A percentile compares a stretch with the other conserved stretches of the same genome.
phyloP scores from a whole-genome alignment of 2,113 vertebrate species.

The Forbesichthys papilliferus region DNA sequence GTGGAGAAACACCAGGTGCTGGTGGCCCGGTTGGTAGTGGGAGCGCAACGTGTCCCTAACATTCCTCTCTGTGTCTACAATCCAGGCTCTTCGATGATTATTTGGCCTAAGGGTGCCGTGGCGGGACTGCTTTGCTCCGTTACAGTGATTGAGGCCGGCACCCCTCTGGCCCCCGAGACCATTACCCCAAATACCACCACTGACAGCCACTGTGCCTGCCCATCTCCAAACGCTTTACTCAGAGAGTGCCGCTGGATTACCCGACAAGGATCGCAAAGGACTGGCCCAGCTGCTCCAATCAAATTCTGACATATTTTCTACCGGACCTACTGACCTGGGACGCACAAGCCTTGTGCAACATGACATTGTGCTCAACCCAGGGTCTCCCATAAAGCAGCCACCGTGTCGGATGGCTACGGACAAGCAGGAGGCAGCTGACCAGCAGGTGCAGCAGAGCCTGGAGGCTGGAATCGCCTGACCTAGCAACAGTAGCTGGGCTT shows the following conservation, averaged over 20 bases:
- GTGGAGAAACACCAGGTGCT: no score
- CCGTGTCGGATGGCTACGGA: slow-evolving; percentile 18
- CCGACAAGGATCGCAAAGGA: background rate
- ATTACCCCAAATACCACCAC: no score
- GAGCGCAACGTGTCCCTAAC: no score
- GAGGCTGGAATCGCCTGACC: background rate
- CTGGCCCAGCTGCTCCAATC: background rate
- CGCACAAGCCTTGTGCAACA: slow-evolving; percentile 42
- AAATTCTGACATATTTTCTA: slow-evolving; percentile 28
- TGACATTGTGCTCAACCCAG: background rate
- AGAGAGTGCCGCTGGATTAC: slow-evolving; percentile 15
- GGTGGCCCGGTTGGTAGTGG: no score
- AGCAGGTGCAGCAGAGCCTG: slow-evolving; percentile 21
- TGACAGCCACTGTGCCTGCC: background rate
- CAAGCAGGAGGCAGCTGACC: slow-evolving; percentile 22
- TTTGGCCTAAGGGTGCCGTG: no score
- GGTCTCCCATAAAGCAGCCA: slow-evolving; percentile 33
- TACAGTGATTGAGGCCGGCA: no score
- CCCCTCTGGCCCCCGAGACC: no score
- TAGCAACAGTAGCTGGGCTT: slow-evolving; percentile 45
- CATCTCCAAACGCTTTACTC: no score
- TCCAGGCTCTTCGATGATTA: no score
- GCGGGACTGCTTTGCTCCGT: no score
- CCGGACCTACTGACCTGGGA: background rate
- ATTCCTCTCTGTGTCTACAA: no score